Evolutionary conservation across 2,888 invertebrate genomes (phyloP).

Genomic region (Ptychoptera contaminata): DNA sequence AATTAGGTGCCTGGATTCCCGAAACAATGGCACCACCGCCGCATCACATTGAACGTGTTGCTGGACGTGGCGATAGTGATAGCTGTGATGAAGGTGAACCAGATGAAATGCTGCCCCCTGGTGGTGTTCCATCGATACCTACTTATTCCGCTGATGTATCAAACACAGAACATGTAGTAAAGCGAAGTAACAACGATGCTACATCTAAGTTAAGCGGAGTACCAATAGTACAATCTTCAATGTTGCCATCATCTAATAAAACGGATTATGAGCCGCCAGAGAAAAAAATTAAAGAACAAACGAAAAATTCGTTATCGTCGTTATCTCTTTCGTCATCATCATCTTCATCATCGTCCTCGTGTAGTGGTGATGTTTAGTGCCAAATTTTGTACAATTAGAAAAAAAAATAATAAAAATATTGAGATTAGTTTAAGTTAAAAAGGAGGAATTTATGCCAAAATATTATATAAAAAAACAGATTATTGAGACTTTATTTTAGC

Average conservation of each 20-base stretch:
- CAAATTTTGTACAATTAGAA: constrained; percentile 7
- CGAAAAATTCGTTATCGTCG: background rate
- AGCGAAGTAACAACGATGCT: background rate
- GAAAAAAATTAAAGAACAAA: constrained; percentile 7
- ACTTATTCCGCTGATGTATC: background rate
- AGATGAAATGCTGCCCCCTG: background rate
- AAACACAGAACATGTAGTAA: background rate
- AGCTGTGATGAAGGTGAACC: constrained; percentile 6
- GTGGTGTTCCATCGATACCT: background rate
- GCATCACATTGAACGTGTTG: background rate
- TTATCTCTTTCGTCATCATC: background rate
- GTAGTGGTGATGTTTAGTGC: constrained; percentile 11
- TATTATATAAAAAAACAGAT: no score
- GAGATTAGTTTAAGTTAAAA: no score
- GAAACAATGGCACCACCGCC: background rate
- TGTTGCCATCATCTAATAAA: background rate
- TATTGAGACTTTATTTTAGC: no score
- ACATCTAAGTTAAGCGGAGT: no score
- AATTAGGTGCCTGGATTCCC: constrained; percentile 35
- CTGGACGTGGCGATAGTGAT: constrained; percentile 8
- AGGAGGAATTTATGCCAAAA: no score
- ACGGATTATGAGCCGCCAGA: no score
- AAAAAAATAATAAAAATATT: no score
- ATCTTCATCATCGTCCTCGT: background rate
- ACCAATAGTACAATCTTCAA: background rate